These are phyloP conservation scores for Scolopax bukidnonensis DNA, from an alignment of 2,797 vertebrate species.

Conservation along the genomic window DNA sequence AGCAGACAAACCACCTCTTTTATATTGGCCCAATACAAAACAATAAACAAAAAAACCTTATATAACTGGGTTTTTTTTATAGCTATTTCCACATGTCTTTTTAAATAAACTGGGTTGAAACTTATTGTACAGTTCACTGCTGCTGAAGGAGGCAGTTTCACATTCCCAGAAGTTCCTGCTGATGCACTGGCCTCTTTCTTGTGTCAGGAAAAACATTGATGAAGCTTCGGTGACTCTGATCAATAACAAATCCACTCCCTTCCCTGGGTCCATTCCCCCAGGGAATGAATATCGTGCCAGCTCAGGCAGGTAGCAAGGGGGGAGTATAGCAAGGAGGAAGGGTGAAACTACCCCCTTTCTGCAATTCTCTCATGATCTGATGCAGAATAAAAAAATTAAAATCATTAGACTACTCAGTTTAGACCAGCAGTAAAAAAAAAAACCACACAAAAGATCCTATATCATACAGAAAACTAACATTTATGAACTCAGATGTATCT, in stretches of 20 bases:
- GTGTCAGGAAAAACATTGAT: background rate
- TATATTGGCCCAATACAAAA: background rate
- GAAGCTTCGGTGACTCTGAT: background rate
- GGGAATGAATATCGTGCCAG: background rate
- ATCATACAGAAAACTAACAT: background rate
- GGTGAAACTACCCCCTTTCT: background rate
- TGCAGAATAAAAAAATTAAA: background rate
- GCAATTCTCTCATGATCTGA: background rate
- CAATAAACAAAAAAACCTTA: background rate
- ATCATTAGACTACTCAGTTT: background rate
- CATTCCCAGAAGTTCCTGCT: background rate
- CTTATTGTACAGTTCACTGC: background rate
- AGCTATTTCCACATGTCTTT: background rate
- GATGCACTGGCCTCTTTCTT: background rate
- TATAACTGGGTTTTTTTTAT: background rate
- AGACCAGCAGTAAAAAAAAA: background rate
- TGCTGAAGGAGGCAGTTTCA: background rate
- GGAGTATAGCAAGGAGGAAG: background rate
- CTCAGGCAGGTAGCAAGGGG: background rate
- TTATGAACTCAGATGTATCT: background rate
- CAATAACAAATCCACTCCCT: background rate
- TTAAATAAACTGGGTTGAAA: background rate
- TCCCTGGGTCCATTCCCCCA: background rate
- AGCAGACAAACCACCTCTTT: background rate
- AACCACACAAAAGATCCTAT: rapidly evolving